These are phyloP conservation scores for Anarhynchus alexandrinus DNA, from an alignment of 2,113 vertebrate species.

Conservation along the genomic window DNA sequence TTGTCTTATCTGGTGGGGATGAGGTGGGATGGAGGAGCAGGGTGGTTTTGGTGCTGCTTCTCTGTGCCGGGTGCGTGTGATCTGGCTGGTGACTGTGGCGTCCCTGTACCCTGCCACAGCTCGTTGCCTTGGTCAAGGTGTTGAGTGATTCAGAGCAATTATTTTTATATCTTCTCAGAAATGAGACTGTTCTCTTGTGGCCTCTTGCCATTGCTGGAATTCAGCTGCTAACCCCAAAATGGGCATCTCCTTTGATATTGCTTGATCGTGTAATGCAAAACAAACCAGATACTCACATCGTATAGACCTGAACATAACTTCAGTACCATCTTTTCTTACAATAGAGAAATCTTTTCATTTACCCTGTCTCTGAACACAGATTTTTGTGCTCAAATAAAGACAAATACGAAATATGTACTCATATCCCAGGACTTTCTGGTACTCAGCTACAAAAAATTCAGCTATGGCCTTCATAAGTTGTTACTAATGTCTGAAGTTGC, in stretches of 20 bases:
- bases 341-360: not conserved
- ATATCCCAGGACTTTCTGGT: not conserved
- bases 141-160: not conserved
- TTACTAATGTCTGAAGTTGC: constrained; percentile 8
- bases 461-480: not conserved
- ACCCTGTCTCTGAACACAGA: not conserved
- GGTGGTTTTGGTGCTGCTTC: not conserved
- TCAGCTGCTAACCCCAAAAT: not conserved
- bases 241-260: not conserved
- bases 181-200: not conserved
- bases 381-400: not conserved
- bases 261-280: not conserved
- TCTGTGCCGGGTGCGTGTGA: fast-evolving
- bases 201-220: not conserved
- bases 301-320: not conserved
- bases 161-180: not conserved
- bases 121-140: not conserved
- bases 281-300: fast-evolving
- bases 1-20: not conserved
- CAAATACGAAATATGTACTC: not conserved
- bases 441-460: constrained; percentile 28
- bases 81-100: not conserved
- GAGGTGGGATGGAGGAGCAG: not conserved
- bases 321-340: not conserved
- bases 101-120: not conserved